Base-by-base conservation (phyloP, 2,797 vertebrate genomes). In the Acrossocheilus fasciatus region DNA sequence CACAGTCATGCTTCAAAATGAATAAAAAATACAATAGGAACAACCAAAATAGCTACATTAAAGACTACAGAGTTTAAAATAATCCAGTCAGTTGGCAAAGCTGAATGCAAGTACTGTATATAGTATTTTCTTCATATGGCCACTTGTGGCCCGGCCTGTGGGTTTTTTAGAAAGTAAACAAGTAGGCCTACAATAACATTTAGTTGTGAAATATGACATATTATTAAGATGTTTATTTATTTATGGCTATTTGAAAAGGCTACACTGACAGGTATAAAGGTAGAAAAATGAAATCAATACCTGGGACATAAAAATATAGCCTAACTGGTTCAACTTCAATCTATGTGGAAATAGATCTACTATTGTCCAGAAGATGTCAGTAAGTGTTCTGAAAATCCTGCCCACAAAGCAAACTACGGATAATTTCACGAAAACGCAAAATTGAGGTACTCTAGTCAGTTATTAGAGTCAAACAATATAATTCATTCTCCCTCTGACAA, bases 301-400 rank as follows among this genome's bases (percentile, higher is more conserved):
- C 1, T 34, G 17, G 45, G 30, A 23, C 17, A 36, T 7, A 50
- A 50, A 6, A 12, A 64, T 30, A 6, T 66, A 30, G 30, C 30
- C 30, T 30, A 8, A 8, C 64, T 34, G 15, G 15, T 66, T 66
- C 64, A 34, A 15, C 15, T 66, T 66, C 64, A 17, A 34, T 6
- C 26, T 62, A 54, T 41, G 23, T 59, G 20, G 12, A n/a, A 78
- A 59, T 41, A 59, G 73, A 34, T 50, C 12, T 43, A 45, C 18
- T 23, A 4, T 57, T 64, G 57, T 26, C 20, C 91, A 88, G 86
- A 83, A 89, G 92, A 85, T 57, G 93, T 91, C 93, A 86, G 23
- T 91, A 43, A 68, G 10, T 9, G 34, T 23, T 3, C n/a, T 14
- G 11, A 23, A 66, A 80, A 80, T 66, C 41, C 2, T 12, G 10